Evolutionary conservation across 2,888 invertebrate genomes (phyloP).

Genomic region (Drosophila mulleri): DNA sequence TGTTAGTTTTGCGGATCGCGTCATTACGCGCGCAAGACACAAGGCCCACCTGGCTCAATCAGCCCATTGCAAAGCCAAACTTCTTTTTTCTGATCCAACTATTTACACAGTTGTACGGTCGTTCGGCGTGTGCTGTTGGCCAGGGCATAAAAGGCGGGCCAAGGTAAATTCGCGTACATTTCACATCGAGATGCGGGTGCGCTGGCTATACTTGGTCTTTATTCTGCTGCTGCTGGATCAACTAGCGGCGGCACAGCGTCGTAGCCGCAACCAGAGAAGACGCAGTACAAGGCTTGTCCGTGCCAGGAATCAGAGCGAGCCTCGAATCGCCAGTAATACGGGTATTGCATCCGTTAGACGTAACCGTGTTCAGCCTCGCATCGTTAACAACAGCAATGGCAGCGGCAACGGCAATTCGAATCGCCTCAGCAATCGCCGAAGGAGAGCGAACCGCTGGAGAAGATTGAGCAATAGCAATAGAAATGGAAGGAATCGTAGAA

Average conservation of each 20-base stretch:
- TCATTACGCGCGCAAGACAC: conserved; percentile 24
- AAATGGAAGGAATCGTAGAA: not conserved
- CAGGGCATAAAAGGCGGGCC: conserved; percentile 46
- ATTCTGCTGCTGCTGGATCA: conserved; percentile 47
- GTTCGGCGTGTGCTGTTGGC: conserved; percentile 9
- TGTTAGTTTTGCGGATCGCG: conserved; percentile 21
- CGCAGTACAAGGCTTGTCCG: not conserved
- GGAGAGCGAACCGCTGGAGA: not conserved
- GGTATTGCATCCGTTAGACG: not conserved
- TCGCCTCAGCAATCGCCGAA: not conserved
- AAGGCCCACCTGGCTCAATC: conserved; percentile 34
- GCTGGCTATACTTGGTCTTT: conserved; percentile 50
- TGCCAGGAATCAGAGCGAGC: not conserved
- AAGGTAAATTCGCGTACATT: conserved; percentile 36
- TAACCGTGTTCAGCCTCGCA: conserved; percentile 10
- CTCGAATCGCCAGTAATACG: not conserved
- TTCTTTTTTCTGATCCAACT: conserved; percentile 33
- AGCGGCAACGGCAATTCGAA: not conserved
- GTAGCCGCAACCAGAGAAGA: not conserved
- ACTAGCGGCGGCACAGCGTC: conserved; percentile 14
- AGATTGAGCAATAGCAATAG: not conserved
- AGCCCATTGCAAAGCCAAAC: conserved; percentile 16
- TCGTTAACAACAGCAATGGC: not conserved
- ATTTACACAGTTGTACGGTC: conserved; percentile 63
- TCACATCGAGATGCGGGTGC: conserved; percentile 51